Evolutionary conservation across 2,113 vertebrate species (phyloP).

Genomic region (Poicephalus gulielmi): DNA sequence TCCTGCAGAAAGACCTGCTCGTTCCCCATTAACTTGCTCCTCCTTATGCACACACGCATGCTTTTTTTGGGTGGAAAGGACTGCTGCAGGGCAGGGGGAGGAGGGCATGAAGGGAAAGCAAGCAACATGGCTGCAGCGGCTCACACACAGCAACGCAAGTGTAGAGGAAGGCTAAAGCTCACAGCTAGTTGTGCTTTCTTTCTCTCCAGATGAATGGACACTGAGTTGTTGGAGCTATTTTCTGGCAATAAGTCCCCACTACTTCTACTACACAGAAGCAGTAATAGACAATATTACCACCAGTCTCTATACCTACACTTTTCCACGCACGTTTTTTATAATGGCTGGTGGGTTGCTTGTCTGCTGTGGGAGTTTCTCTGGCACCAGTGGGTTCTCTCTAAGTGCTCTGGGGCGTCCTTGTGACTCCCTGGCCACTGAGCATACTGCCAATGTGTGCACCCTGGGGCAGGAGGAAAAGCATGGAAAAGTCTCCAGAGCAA

Average conservation of each 20-base stretch:
- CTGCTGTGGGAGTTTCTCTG: not conserved
- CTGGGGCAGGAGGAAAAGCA: constrained; percentile 2
- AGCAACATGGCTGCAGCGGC: not conserved
- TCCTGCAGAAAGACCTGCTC: not conserved
- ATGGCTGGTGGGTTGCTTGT: not conserved
- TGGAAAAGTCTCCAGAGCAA: not conserved
- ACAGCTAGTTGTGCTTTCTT: not conserved
- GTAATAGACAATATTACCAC: not conserved
- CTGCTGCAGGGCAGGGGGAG: fast-evolving
- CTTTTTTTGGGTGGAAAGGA: not conserved
- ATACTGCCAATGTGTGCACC: not conserved
- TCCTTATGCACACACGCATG: not conserved
- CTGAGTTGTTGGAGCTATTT: fast-evolving
- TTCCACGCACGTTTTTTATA: not conserved
- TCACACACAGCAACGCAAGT: no score
- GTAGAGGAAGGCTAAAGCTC: not conserved
- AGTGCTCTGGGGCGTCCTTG: not conserved
- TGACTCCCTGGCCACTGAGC: not conserved
- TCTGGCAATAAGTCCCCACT: not conserved
- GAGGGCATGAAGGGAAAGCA: not conserved
- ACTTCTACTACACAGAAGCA: not conserved
- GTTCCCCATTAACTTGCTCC: not conserved
- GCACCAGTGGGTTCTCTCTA: not conserved
- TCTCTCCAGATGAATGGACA: not conserved
- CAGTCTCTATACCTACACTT: not conserved